Conservation (phyloP, 1,140 invertebrate species). For the Maconellicoccus hirsutus region DNA sequence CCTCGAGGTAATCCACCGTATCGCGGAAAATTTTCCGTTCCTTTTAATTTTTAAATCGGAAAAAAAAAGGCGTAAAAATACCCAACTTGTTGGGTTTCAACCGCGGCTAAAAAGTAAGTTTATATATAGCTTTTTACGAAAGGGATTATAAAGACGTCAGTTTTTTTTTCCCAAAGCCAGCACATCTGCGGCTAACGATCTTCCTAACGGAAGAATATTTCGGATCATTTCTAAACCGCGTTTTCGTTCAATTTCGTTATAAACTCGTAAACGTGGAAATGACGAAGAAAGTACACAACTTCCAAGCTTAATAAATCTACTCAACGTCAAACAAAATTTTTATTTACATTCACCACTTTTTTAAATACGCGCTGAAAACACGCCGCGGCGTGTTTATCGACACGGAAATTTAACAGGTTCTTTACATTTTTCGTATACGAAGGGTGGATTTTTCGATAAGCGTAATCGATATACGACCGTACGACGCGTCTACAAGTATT, state of each 20-base stretch:
- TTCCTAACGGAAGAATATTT: conserved; percentile 14
- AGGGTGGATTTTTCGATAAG: no score
- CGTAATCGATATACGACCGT: no score
- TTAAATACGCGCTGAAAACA: no score
- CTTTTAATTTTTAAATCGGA: neutral
- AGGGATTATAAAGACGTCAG: conserved; percentile 18
- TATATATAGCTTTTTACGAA: conserved; percentile 6
- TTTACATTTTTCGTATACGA: no score
- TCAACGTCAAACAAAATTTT: conserved; percentile 11
- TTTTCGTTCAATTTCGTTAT: neutral
- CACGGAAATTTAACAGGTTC: no score
- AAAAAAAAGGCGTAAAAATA: neutral
- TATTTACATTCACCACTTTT: neutral
- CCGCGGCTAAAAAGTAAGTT: neutral
- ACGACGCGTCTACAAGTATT: no score
- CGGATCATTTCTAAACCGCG: neutral
- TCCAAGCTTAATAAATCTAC: neutral
- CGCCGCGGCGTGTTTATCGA: no score
- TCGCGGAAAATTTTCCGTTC: neutral
- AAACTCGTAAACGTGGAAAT: neutral
- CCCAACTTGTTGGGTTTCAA: neutral
- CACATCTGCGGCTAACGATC: conserved; percentile 11
- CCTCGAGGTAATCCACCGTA: no score
- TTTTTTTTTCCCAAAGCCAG: neutral
- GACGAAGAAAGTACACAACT: neutral